phyloP scores from a whole-genome alignment of 2,888 invertebrate genomes.

The Volucella inanis region DNA sequence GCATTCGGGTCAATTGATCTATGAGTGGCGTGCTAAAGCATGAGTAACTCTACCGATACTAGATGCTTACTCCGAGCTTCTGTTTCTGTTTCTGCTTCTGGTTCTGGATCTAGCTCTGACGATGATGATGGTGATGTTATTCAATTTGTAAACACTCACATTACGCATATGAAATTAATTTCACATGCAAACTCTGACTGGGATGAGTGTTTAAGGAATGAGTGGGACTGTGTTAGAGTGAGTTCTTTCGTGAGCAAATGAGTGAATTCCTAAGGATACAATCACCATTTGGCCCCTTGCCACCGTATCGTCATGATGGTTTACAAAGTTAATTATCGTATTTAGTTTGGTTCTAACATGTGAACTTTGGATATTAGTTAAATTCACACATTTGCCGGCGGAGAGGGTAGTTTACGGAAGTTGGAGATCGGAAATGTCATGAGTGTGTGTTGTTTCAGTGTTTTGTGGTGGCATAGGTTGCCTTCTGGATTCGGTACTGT shows the following conservation, averaged over 20 bases:
- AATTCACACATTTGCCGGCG: conserved; percentile 70
- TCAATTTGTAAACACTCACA: conserved; percentile 74
- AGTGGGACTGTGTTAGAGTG: neutral
- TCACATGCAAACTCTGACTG: conserved; percentile 62
- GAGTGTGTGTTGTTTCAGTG: neutral
- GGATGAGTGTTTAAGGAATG: neutral
- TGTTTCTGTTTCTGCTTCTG: neutral
- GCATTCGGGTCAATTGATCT: conserved; percentile 55
- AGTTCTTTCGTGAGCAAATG: conserved; percentile 28
- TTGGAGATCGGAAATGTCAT: neutral
- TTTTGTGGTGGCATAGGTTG: too few species aligned
- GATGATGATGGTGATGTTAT: conserved; percentile 69
- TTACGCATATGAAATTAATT: conserved; percentile 75
- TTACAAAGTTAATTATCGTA: conserved; percentile 74
- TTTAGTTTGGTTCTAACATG: conserved; percentile 71
- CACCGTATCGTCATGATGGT: conserved; percentile 36
- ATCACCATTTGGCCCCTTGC: neutral
- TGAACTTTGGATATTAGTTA: conserved; percentile 74
- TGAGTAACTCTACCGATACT: neutral
- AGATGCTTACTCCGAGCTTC: neutral
- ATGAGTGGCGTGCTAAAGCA: conserved; percentile 28
- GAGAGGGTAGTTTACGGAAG: neutral
- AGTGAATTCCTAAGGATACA: conserved; percentile 23
- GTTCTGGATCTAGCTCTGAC: neutral
- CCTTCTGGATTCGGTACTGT: too few species aligned